Evolutionary conservation across 2,888 invertebrate genomes (phyloP), one percentile per base, ranked within the genome.

Genomic region (Eumerus sabulonum): DNA sequence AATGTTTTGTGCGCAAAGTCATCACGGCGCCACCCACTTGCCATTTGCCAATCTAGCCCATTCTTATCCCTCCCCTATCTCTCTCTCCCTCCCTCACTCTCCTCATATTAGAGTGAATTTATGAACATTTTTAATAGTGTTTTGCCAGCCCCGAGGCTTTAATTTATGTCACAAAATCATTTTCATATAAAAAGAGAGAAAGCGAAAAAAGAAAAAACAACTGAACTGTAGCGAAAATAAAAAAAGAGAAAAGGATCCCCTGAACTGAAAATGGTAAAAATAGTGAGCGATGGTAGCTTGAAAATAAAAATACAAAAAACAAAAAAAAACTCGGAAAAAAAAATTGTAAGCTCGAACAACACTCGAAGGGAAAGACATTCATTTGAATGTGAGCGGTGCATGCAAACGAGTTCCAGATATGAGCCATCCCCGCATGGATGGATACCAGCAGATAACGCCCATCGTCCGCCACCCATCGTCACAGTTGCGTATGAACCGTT

Each of bases 81-180:
- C 3, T 9, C 40, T 11, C 40, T 1, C 11, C 11, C 40, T 5
- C 70, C 63, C 64, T 50, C 68, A 51, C 68, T 67, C 74, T 63
- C 64, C 74, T 47, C 79, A 74, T 70, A 79, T 79, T 79, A 79
- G 79, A 79, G 79, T 79, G 74, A 74, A 79, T 79, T 79, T 81
- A 81, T 81, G 81, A 81, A 76, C 81, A 81, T 81, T 82, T 82
- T 82, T 82, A 82, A 82, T 82, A 76, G 82, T 82, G 79, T 82
- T 82, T 82, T 72, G 73, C 66, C 74, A 74, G 40, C 76, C 82
- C 82, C 45, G 60, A 42, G 82, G 82, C 76, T 76, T 82, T 82
- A 82, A 82, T 82, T 82, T 82, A 81, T 82, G 81, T 82, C 82
- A 82, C 76, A 81, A 82, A 82, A 82, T 82, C 82, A 82, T 82